Conservation (phyloP, 2,797 vertebrate genomes). For the Myiotriccus ornatus region DNA sequence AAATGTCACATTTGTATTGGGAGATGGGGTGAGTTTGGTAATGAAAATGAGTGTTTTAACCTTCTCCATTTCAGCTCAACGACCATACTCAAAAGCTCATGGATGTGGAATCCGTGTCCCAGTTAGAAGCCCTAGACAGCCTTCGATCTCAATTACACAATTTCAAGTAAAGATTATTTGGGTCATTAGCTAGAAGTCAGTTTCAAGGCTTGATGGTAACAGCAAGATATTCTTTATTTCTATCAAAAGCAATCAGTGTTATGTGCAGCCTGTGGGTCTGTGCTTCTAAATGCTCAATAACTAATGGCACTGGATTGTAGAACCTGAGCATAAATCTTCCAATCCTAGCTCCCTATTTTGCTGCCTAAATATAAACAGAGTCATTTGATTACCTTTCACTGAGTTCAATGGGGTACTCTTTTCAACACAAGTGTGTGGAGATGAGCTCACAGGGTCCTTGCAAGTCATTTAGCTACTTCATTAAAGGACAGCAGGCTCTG, state of each 20-base stretch:
- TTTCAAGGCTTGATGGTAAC: slow-evolving; percentile 37
- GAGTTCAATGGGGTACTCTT: neutral
- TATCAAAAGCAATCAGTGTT: neutral
- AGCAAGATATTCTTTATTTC: slow-evolving; percentile 53
- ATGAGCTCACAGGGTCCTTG: neutral
- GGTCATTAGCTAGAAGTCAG: slow-evolving; percentile 63
- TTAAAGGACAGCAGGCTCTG: neutral
- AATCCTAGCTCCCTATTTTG: neutral
- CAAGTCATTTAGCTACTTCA: neutral
- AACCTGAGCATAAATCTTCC: neutral
- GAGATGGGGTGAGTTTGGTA: slow-evolving; percentile 68
- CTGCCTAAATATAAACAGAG: neutral
- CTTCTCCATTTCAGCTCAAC: slow-evolving; percentile 75
- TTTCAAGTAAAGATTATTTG: slow-evolving; percentile 69
- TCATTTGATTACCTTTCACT: neutral
- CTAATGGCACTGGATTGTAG: neutral
- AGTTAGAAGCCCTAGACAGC: slow-evolving; percentile 24
- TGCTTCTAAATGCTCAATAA: neutral
- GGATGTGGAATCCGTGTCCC: slow-evolving; percentile 59
- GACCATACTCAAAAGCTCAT: slow-evolving; percentile 73
- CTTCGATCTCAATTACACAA: slow-evolving; percentile 60
- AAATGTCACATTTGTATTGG: slow-evolving; percentile 82
- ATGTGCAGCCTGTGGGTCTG: neutral
- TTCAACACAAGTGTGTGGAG: neutral
- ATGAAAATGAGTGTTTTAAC: slow-evolving; percentile 80